Conservation (phyloP, 2,113 vertebrate species). For the Nycticebus coucang region DNA sequence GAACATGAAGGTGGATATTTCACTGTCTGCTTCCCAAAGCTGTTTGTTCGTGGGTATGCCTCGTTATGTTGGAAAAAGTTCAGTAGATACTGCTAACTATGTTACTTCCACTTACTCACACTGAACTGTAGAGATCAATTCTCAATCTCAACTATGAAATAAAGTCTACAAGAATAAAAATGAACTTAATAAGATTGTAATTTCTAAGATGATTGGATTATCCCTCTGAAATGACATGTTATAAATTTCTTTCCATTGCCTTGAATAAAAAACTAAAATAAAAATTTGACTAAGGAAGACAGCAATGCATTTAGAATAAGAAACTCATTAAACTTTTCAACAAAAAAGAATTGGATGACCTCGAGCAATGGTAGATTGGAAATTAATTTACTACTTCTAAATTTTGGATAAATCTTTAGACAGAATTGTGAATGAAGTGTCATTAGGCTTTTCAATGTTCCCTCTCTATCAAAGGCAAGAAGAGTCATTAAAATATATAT, state of each 20-base stretch:
- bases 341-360: neutral
- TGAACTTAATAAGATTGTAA: neutral
- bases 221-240: neutral
- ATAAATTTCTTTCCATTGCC: neutral
- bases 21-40: neutral
- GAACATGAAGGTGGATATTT: neutral
- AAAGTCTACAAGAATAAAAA: neutral
- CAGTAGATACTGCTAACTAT: neutral
- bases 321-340: neutral
- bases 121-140: neutral
- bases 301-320: neutral
- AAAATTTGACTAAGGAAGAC: neutral
- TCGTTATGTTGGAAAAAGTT: neutral
- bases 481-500: neutral
- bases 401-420: neutral
- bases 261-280: neutral
- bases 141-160: neutral
- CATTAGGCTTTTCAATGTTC: neutral
- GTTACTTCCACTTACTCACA: slow-evolving; percentile 14
- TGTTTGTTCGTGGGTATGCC: neutral
- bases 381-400: slow-evolving; percentile 31
- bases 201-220: neutral
- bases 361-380: neutral
- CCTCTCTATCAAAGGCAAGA: neutral
- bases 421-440: neutral